phyloP scores from a whole-genome alignment of 1,140 invertebrate genomes.

The Eufriesea mexicana region DNA sequence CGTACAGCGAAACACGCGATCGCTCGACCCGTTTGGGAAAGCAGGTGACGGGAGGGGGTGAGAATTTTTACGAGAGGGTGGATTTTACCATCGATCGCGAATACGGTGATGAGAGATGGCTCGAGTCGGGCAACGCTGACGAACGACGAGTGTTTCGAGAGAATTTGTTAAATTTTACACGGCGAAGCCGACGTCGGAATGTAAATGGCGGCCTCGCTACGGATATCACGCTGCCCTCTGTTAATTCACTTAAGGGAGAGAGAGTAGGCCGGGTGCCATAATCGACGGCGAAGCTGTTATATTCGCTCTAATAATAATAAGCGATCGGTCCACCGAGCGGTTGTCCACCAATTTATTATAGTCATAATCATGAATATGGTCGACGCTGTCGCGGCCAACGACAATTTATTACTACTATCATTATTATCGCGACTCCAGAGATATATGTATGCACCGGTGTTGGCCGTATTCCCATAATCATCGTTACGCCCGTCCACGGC shows the following conservation, averaged over 20 bases:
- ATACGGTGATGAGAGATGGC: background rate
- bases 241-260: conserved; percentile 52
- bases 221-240: background rate
- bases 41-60: background rate
- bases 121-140: too few species aligned
- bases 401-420: conserved; percentile 58
- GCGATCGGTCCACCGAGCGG: conserved; percentile 52
- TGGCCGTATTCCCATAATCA: conserved; percentile 46
- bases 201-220: background rate
- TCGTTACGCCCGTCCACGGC: conserved; percentile 21
- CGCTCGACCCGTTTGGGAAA: background rate
- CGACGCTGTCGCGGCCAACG: conserved; percentile 49
- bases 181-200: background rate
- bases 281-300: conserved; percentile 34
- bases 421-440: conserved; percentile 53
- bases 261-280: conserved; percentile 27
- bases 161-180: background rate
- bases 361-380: conserved; percentile 54
- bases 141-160: background rate
- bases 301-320: conserved; percentile 56
- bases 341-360: conserved; percentile 61
- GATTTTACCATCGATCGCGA: background rate
- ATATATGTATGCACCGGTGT: conserved; percentile 13
- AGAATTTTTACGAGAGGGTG: too few species aligned
- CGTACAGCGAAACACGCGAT: background rate